Conservation (phyloP, 2,888 invertebrate species). For the Drosophila mulleri region DNA sequence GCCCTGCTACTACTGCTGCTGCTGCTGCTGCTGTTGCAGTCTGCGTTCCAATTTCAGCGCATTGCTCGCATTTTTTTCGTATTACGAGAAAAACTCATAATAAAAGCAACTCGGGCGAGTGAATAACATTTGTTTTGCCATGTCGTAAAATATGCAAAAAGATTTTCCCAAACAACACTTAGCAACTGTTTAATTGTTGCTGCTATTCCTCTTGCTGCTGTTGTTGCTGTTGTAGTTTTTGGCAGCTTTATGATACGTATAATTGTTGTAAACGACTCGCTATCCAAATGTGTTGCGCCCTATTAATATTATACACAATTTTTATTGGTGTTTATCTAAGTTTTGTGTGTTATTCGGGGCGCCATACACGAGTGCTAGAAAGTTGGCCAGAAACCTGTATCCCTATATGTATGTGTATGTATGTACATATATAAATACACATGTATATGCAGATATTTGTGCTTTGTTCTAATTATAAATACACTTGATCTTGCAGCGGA, state of each 20-base stretch:
- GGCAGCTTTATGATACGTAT: slow-evolving; percentile 76
- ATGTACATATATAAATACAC: neutral
- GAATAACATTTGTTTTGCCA: slow-evolving; percentile 78
- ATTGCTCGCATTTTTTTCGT: slow-evolving; percentile 73
- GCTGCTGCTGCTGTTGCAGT: slow-evolving; percentile 30
- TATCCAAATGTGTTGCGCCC: slow-evolving; percentile 69
- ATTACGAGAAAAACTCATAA: slow-evolving; percentile 73
- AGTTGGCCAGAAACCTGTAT: slow-evolving; percentile 25
- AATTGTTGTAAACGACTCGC: slow-evolving; percentile 68
- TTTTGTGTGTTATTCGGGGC: slow-evolving; percentile 60
- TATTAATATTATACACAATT: slow-evolving; percentile 67
- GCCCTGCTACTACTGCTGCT: slow-evolving; percentile 7
- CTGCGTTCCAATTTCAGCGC: slow-evolving; percentile 75
- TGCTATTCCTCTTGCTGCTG: slow-evolving; percentile 1
- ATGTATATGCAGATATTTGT: neutral
- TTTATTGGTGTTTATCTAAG: slow-evolving; percentile 73
- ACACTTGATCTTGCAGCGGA: slow-evolving; percentile 54
- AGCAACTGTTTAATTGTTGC: slow-evolving; percentile 38
- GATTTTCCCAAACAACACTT: slow-evolving; percentile 41
- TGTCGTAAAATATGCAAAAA: slow-evolving; percentile 78
- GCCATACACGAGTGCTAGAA: slow-evolving; percentile 48
- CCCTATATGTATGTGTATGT: neutral
- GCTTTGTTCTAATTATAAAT: slow-evolving; percentile 45
- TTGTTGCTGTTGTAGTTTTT: slow-evolving; percentile 29
- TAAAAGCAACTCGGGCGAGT: slow-evolving; percentile 69